Percentiles rank a stretch among this genome's conserved stretches.
Conservation (phyloP, 2,797 vertebrate species). For the Falco novaeseelandiae region DNA sequence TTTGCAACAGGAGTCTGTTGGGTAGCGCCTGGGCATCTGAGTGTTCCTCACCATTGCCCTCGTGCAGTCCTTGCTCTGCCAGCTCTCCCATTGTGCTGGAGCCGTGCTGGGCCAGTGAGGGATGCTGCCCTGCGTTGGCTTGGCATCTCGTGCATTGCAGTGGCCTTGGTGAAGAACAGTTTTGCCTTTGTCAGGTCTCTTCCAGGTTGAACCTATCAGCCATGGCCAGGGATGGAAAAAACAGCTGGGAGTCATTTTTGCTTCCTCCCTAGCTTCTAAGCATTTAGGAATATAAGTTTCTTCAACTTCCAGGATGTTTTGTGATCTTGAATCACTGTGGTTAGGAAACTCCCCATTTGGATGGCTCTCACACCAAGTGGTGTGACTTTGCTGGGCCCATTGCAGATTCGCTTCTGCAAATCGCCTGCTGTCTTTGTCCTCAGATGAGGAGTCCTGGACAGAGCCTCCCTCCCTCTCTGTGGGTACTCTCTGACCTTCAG, state of each 20-base stretch:
- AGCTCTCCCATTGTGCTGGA: rapidly evolving
- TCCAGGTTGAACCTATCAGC: rapidly evolving
- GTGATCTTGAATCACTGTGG: rapidly evolving
- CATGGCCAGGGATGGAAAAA: background rate
- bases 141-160: too few relatives aligned
- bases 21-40: rapidly evolving
- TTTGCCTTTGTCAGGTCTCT: background rate
- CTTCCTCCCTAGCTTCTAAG: background rate
- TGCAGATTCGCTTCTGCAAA: background rate
- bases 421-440: background rate
- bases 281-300: background rate
- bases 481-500: background rate
- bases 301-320: background rate
- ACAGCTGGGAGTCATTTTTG: rapidly evolving
- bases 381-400: rapidly evolving
- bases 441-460: rapidly evolving
- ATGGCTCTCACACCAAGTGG: background rate
- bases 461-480: background rate
- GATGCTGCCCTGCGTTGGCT: too few relatives aligned
- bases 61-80: background rate
- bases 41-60: background rate
- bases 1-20: background rate
- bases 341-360: rapidly evolving
- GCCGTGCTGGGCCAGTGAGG: background rate
- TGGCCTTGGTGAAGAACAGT: background rate